phyloP scores from a whole-genome alignment of 2,888 invertebrate species.

The Microplitis manilae region DNA sequence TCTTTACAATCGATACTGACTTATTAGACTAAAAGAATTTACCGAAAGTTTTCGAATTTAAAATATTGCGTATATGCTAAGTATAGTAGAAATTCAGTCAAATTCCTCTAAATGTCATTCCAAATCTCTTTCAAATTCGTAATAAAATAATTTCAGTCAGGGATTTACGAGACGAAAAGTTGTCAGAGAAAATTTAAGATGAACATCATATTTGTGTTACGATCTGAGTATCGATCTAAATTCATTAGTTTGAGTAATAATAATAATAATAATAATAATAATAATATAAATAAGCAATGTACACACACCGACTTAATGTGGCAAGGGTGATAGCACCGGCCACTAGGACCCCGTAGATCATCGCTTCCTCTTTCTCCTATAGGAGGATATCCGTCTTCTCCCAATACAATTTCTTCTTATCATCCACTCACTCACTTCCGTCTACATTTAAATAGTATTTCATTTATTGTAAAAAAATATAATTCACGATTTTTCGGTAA shows the following conservation, averaged over 20 bases:
- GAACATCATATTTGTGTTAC: background rate
- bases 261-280: slow-evolving; percentile 2
- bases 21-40: too few relatives aligned
- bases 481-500: background rate
- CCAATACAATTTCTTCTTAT: slow-evolving; percentile 57
- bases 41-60: too few relatives aligned
- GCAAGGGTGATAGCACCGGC: slow-evolving; percentile 70
- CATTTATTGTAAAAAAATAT: slow-evolving; percentile 6
- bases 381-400: slow-evolving; percentile 62
- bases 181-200: background rate
- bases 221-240: background rate
- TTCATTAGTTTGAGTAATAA: background rate
- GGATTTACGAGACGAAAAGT: too few relatives aligned
- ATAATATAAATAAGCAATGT: slow-evolving; percentile 66
- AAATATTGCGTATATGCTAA: too few relatives aligned
- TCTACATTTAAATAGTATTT: background rate
- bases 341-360: slow-evolving; percentile 71
- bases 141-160: too few relatives aligned
- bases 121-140: too few relatives aligned
- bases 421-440: slow-evolving; percentile 59
- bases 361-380: slow-evolving; percentile 67
- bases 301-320: slow-evolving; percentile 72
- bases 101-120: too few relatives aligned
- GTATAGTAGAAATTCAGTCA: too few relatives aligned
- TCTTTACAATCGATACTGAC: too few relatives aligned